A percentile compares a stretch with the other conserved stretches of the same genome.
phyloP scores from a whole-genome alignment of 1,140 invertebrate genomes.

The Phthorimaea operculella region DNA sequence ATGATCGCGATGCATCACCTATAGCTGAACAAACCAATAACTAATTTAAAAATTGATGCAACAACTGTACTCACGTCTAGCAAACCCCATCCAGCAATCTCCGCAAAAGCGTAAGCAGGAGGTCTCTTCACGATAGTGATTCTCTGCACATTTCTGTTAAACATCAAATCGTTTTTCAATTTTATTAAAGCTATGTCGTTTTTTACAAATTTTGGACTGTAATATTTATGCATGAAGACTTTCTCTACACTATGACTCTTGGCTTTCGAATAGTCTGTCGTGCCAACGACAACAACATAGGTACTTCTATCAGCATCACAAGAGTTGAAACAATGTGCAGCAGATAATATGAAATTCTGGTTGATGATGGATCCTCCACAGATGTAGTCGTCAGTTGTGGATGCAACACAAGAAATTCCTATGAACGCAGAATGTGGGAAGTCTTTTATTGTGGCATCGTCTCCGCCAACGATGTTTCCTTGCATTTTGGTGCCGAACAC shows the following conservation, averaged over 20 bases:
- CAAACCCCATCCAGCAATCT: conserved; percentile 6
- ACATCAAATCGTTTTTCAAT: background rate
- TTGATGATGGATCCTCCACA: conserved; percentile 9
- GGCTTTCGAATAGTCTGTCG: background rate
- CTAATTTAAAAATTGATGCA: no score
- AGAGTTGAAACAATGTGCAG: conserved; percentile 4
- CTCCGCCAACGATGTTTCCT: no score
- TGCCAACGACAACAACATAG: background rate
- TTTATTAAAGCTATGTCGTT: conserved; percentile 5
- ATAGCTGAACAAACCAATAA: no score
- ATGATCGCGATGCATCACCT: no score
- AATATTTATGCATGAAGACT: background rate
- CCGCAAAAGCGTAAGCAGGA: background rate
- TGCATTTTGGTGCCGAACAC: no score
- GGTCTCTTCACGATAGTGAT: background rate
- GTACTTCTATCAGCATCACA: background rate
- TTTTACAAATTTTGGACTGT: background rate
- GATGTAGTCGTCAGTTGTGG: background rate
- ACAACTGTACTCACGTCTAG: background rate
- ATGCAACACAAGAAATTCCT: background rate
- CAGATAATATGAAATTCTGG: conserved; percentile 4
- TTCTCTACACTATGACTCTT: background rate
- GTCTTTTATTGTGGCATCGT: background rate
- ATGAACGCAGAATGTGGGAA: conserved; percentile 6
- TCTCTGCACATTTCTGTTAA: conserved; percentile 2